These are phyloP conservation scores for Magallana ariakensis DNA, from an alignment of 1,140 invertebrate species.

Conservation along the genomic window DNA sequence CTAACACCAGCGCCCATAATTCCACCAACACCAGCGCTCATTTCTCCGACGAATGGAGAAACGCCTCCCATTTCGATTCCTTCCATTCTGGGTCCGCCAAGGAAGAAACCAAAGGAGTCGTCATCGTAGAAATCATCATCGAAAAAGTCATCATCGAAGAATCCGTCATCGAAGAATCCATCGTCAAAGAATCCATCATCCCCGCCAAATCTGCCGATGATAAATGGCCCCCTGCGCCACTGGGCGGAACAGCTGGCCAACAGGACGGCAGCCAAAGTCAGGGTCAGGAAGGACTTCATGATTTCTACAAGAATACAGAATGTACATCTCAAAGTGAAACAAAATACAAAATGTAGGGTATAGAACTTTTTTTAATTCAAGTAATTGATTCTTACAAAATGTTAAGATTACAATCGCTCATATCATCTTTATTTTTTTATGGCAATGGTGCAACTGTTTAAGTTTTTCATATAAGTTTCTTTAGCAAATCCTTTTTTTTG, in stretches of 20 bases:
- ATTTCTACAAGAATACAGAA: neutral
- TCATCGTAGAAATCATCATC: slow-evolving; percentile 15
- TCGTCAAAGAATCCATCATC: neutral
- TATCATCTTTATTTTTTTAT: too few species aligned
- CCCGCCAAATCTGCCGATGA: neutral
- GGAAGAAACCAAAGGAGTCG: neutral
- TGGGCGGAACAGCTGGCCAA: slow-evolving; percentile 6
- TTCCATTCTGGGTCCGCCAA: neutral
- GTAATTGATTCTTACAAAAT: too few species aligned
- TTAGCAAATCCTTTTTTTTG: too few species aligned
- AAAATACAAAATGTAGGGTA: too few species aligned
- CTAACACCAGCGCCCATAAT: neutral
- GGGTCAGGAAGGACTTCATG: neutral
- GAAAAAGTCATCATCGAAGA: neutral
- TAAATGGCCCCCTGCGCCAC: neutral
- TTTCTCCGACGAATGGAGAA: neutral
- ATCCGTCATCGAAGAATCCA: neutral
- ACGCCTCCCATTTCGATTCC: too few species aligned
- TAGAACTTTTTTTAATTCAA: too few species aligned
- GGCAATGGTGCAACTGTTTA: too few species aligned
- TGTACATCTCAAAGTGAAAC: too few species aligned
- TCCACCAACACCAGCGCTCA: neutral
- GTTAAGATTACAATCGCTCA: too few species aligned
- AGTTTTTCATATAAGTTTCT: too few species aligned
- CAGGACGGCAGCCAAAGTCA: neutral